Conservation (phyloP, 2,797 vertebrate genomes). For the Botia kubotai region DNA sequence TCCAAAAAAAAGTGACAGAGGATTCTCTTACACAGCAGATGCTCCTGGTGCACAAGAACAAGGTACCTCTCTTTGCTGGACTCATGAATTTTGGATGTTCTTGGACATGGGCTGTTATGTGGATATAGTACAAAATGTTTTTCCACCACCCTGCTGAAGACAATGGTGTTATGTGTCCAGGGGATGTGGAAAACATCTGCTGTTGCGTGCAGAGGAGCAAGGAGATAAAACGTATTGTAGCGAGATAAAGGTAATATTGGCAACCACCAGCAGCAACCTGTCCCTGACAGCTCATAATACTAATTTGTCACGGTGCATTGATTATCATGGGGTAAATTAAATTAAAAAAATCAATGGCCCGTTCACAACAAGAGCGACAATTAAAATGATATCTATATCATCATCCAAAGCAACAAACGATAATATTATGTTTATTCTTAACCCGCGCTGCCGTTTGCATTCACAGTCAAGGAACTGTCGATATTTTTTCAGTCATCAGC, state of each 20-base stretch:
- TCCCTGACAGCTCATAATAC: conserved; percentile 34
- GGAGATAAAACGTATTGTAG: conserved; percentile 25
- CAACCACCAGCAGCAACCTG: neutral
- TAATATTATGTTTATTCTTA: no score
- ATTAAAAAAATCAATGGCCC: neutral
- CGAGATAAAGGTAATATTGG: conserved; percentile 12
- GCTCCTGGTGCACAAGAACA: conserved; percentile 45
- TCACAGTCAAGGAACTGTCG: no score
- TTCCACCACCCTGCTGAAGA: conserved; percentile 5
- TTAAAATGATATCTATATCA: neutral
- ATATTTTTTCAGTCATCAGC: no score
- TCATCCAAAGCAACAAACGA: neutral
- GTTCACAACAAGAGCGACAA: neutral
- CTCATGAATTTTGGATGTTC: conserved; percentile 61
- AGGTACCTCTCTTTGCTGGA: conserved; percentile 40
- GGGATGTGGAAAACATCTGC: conserved; percentile 36
- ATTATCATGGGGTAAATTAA: conserved; percentile 25
- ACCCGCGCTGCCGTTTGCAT: no score
- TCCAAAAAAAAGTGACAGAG: conserved; percentile 5
- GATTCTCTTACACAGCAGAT: conserved; percentile 43
- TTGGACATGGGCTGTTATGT: conserved; percentile 24
- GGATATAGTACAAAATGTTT: conserved; percentile 24
- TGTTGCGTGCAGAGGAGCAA: conserved; percentile 18
- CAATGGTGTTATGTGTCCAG: conserved; percentile 34
- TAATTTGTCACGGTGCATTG: conserved; percentile 24